These are phyloP conservation scores for Malaclemys terrapin DNA, from an alignment of 2,113 vertebrate species.

Conservation along the genomic window DNA sequence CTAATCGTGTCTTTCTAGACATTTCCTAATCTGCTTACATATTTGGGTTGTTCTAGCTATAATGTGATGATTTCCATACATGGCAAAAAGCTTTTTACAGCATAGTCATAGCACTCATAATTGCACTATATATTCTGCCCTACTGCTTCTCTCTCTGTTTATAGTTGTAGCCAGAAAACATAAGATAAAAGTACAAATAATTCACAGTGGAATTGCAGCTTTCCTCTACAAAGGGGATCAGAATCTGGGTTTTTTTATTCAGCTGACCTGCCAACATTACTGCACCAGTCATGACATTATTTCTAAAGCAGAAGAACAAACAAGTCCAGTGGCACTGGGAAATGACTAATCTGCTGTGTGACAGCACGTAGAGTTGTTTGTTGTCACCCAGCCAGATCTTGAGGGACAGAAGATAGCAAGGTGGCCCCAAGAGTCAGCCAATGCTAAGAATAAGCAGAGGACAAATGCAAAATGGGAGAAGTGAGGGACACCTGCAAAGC, in stretches of 20 bases:
- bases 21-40: no score
- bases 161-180: not conserved
- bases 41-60: no score
- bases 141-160: not conserved
- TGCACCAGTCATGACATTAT: not conserved
- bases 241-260: not conserved
- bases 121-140: not conserved
- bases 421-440: not conserved
- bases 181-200: not conserved
- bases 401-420: not conserved
- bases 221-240: not conserved
- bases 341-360: not conserved
- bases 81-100: no score
- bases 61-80: no score
- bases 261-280: not conserved
- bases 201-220: not conserved
- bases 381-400: not conserved
- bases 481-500: not conserved
- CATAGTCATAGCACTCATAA: not conserved
- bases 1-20: no score
- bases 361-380: not conserved
- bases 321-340: fast-evolving
- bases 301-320: not conserved
- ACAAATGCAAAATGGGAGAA: not conserved
- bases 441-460: not conserved